Evolutionary conservation across 2,888 invertebrate species (phyloP), one percentile per base, ranked within the genome.

Genomic region (Limenitis arthemis): DNA sequence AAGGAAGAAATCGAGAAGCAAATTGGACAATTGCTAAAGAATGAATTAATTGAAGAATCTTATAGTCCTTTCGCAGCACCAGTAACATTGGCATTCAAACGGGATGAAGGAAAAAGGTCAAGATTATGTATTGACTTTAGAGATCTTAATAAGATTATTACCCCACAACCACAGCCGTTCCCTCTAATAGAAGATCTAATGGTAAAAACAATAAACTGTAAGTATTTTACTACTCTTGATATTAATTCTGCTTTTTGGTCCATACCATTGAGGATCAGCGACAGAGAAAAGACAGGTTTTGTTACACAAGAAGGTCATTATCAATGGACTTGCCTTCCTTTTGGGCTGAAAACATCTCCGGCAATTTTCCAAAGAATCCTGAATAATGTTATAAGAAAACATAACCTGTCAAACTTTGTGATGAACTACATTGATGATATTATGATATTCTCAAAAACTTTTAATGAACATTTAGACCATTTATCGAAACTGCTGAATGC

Each of bases 241-340:
- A n/a, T n/a, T n/a, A n/a, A 74, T 54, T 72, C 72, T 20, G 73
- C 72, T 36, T 75, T 77, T 56, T 75, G 75, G 74, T 69, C 72
- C 3, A 74, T 73, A 34, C 72, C 73, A 8, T 50, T 74, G 44
- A 46, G 53, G 56, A 61, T 69, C 29, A 51, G 67, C 62, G 70
- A 73, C 47, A 67, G 64, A 59, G 9, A 65, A 3, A 73, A 74
- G 56, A 70, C 69, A 6, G 70, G 47, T 39, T 73, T 71, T 61
- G 63, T 65, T 6, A 63, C 61, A 8, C 62, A 64, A 52, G 56
- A 61, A 32, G 56, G 53, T 1, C 65, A 64, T 20, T 56, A 30
- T 30, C 58, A 68, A 56, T 65, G 69, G 65, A 69, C 69, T 0
- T 68, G 72, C 47, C 47, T 74, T 31, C 73, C 73, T 1, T 73